Percentiles rank a stretch among this genome's conserved stretches.
Evolutionary conservation across 2,888 invertebrate species (phyloP).

Genomic region (Cephus rjabovi): DNA sequence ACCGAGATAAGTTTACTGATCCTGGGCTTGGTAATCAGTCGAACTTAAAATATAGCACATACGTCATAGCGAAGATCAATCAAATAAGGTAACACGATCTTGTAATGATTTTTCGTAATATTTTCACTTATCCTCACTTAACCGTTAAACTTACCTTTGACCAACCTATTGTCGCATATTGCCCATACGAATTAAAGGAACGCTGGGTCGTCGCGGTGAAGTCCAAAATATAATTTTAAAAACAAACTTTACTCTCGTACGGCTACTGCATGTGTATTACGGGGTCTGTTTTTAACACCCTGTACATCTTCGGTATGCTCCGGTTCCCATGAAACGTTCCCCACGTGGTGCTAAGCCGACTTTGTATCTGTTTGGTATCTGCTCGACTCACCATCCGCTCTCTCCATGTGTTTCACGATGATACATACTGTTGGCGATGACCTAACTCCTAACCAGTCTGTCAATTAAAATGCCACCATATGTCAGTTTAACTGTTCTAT

Average conservation of each 20-base stretch:
- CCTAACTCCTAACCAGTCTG: slow-evolving; percentile 58
- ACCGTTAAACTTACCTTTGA: neutral
- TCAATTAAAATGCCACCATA: slow-evolving; percentile 62
- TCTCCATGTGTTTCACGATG: slow-evolving; percentile 41
- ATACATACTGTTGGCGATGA: slow-evolving; percentile 48
- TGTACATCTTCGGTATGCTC: slow-evolving; percentile 32
- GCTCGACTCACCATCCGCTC: slow-evolving; percentile 28
- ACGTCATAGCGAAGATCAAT: neutral
- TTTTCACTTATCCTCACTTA: neutral
- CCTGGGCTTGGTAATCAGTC: slow-evolving; percentile 23
- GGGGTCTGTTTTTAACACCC: neutral
- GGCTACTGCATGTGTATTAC: neutral
- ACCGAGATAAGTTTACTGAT: slow-evolving; percentile 31
- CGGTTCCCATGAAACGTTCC: slow-evolving; percentile 52
- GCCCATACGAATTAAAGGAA: neutral
- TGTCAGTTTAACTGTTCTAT: slow-evolving; percentile 41
- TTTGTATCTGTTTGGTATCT: slow-evolving; percentile 24
- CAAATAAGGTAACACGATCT: neutral
- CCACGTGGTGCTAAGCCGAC: slow-evolving; percentile 47
- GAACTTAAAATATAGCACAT: slow-evolving; percentile 5
- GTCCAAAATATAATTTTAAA: neutral
- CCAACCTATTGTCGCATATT: neutral
- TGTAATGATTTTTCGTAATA: neutral
- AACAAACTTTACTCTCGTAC: neutral
- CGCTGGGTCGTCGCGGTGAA: neutral